Evolutionary conservation across 2,797 vertebrate species (phyloP).

Genomic region (Tadarida brasiliensis): DNA sequence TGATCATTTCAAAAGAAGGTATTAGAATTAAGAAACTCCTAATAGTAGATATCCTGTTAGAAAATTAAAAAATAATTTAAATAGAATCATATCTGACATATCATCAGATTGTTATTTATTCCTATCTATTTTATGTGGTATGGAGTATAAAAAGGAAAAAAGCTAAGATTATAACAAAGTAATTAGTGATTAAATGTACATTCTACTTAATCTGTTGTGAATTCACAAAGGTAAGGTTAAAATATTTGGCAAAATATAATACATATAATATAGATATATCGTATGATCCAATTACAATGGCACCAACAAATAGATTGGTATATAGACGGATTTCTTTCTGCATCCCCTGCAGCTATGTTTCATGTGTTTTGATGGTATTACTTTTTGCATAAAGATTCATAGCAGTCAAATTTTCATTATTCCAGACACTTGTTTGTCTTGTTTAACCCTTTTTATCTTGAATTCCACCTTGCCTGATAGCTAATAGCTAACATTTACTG

Average conservation of each 20-base stretch:
- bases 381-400: background rate
- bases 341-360: background rate
- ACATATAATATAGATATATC: too few relatives aligned
- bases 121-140: background rate
- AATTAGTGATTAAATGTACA: background rate
- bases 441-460: background rate
- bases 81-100: background rate
- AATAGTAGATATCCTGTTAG: slow-evolving; percentile 73
- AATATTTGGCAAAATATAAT: background rate
- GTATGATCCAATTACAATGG: background rate
- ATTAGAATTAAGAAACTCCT: slow-evolving; percentile 72
- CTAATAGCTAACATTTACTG: background rate
- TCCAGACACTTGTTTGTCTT: background rate
- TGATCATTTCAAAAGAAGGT: slow-evolving; percentile 89
- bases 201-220: background rate
- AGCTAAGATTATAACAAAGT: slow-evolving; percentile 19
- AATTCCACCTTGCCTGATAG: background rate
- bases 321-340: background rate
- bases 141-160: background rate
- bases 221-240: slow-evolving; percentile 50
- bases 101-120: background rate
- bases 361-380: background rate
- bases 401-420: background rate
- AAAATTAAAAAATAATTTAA: slow-evolving; percentile 53
- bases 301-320: background rate